Evolutionary conservation across 2,888 invertebrate genomes (phyloP).

Genomic region (Endotricha flammealis): DNA sequence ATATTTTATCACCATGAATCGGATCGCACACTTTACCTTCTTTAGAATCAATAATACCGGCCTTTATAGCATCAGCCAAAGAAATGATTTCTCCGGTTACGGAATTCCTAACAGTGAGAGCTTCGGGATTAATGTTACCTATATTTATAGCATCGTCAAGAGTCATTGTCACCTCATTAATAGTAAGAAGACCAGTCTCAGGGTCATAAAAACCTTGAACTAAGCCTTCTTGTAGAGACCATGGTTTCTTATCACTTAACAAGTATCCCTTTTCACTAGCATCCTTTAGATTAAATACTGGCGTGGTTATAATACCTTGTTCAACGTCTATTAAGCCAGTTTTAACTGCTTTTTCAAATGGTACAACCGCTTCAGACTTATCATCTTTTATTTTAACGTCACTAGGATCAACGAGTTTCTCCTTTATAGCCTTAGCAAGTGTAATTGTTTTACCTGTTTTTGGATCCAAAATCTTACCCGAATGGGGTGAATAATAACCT

Average conservation of each 20-base stretch:
- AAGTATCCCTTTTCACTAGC: slow-evolving; percentile 90
- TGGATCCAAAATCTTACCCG: slow-evolving; percentile 87
- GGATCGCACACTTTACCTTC: slow-evolving; percentile 89
- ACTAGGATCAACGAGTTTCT: slow-evolving; percentile 84
- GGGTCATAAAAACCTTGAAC: slow-evolving; percentile 89
- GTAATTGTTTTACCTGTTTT: slow-evolving; percentile 85
- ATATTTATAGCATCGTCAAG: slow-evolving; percentile 85
- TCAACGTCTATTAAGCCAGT: slow-evolving; percentile 84
- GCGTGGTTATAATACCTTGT: slow-evolving; percentile 83
- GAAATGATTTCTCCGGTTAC: slow-evolving; percentile 88
- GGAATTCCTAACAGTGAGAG: slow-evolving; percentile 88
- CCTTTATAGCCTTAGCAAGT: slow-evolving; percentile 85
- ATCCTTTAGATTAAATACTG: slow-evolving; percentile 84
- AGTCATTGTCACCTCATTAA: slow-evolving; percentile 83
- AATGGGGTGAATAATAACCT: slow-evolving; percentile 86
- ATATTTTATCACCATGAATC: slow-evolving; percentile 83
- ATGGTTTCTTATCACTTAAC: slow-evolving; percentile 86
- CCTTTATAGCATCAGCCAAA: slow-evolving; percentile 86
- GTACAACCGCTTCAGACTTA: slow-evolving; percentile 80
- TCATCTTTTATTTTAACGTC: slow-evolving; percentile 86
- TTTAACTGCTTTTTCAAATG: slow-evolving; percentile 84
- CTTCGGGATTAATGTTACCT: slow-evolving; percentile 86
- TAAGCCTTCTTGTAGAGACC: slow-evolving; percentile 89
- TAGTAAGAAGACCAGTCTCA: slow-evolving; percentile 83
- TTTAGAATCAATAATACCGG: slow-evolving; percentile 87